Evolutionary conservation across 2,888 invertebrate genomes (phyloP), one percentile per base, ranked within the genome.

Genomic region (Syrista parreyssii): DNA sequence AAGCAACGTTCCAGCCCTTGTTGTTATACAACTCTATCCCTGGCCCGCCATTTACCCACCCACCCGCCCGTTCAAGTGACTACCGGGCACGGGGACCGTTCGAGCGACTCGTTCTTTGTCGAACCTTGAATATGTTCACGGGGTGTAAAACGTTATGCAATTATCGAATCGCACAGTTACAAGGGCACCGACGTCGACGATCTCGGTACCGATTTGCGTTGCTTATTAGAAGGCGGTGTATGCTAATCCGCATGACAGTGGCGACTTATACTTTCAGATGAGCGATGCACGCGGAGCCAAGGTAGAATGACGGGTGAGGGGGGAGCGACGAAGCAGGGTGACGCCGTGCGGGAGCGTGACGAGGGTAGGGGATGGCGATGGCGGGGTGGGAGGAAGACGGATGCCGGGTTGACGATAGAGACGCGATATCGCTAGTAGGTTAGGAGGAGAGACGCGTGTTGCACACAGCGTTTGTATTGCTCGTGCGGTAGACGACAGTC

Each of bases 141-240:
- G 31, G 69, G 30, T n/a, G 15, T 74, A 36, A 40, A 76, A 69
- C 73, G 74, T 81, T 80, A 80, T 80, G 82, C 82, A 82, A 82
- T 82, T 82, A 82, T 79, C 77, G 77, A 80, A 82, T 69, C 40
- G 79, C 79, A 75, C 76, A n/a, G 79, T 77, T 40, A 78, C 80
- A 85, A 85, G 83, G 84, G 83, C 85, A 85, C 80, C 83, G 83
- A 4, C 84, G 80, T 82, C 85, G 40, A 82, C 79, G 83, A 84
- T 85, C 82, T 36, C 78, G 83, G 78, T 80, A 79, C 79, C 83
- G 83, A 88, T 88, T 89, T 87, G 87, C 87, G 86, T 88, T 86
- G 86, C 88, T 89, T 87, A 88, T 88, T 88, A 87, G 84, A 86
- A 84, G 85, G 84, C 87, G 86, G 87, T 82, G 79, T 85, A 86